Percentiles rank a stretch among this genome's conserved stretches.
These are phyloP conservation scores for Rhinichthys klamathensis DNA, from an alignment of 2,113 vertebrate species.

Conservation along the genomic window DNA sequence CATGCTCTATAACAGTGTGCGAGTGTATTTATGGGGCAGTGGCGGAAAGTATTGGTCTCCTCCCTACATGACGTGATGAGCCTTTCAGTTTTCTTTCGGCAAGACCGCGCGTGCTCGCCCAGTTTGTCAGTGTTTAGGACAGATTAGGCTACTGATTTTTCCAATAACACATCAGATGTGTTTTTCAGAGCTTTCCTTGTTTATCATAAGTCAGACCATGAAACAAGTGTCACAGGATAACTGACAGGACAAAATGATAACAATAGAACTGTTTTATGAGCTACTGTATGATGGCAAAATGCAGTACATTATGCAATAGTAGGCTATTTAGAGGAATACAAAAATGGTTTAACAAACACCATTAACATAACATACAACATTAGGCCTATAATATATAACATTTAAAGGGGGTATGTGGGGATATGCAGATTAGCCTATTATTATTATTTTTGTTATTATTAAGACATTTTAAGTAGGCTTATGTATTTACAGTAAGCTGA, in stretches of 20 bases:
- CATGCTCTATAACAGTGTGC: not conserved
- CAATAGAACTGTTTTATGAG: not conserved
- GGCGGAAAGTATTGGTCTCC: conserved; percentile 44
- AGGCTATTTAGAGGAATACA: no score
- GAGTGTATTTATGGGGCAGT: conserved; percentile 45
- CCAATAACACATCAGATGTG: not conserved
- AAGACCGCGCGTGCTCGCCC: not conserved
- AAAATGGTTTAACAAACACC: no score
- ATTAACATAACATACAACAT: no score
- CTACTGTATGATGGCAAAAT: not conserved
- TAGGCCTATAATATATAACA: no score
- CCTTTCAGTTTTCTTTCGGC: conserved; percentile 29
- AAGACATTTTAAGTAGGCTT: not conserved
- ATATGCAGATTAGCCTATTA: no score
- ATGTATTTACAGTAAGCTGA: not conserved
- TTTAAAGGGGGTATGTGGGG: no score
- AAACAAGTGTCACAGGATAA: not conserved
- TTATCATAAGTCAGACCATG: not conserved
- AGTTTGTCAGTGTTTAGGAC: not conserved
- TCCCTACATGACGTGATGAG: conserved; percentile 46
- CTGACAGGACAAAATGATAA: not conserved
- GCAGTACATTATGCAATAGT: no score
- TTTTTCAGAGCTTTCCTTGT: not conserved
- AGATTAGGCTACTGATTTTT: not conserved
- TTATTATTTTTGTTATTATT: not conserved